Evolutionary conservation across 2,113 vertebrate genomes (phyloP).

Genomic region (Chloebia gouldiae): DNA sequence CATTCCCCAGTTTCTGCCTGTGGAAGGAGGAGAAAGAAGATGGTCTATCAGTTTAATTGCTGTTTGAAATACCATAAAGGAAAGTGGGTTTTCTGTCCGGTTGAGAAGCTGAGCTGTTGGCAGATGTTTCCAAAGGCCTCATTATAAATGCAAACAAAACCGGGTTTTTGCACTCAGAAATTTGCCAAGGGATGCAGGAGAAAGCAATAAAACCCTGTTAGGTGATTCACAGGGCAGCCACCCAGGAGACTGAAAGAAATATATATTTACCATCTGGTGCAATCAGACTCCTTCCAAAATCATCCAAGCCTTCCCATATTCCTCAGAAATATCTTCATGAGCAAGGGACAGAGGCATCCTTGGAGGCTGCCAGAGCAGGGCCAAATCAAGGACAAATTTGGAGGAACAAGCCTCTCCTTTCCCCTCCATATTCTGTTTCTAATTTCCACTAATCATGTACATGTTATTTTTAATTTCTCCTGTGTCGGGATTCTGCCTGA

Average conservation of each 20-base stretch:
- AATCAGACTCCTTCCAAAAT: background rate
- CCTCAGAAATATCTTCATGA: background rate
- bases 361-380: background rate
- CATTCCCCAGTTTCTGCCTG: background rate
- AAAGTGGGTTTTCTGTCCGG: background rate
- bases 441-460: background rate
- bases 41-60: background rate
- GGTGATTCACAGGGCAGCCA: conserved; percentile 27
- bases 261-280: conserved; percentile 28
- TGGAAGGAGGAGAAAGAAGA: background rate
- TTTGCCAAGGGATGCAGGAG: conserved; percentile 37
- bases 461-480: background rate
- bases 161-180: background rate
- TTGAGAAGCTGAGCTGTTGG: background rate
- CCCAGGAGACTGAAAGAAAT: background rate
- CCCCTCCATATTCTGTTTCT: background rate
- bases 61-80: background rate
- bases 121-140: conserved; percentile 22
- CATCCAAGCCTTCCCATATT: background rate
- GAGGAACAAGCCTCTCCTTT: background rate
- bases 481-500: background rate
- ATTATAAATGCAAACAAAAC: background rate
- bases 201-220: conserved; percentile 36
- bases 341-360: background rate
- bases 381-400: background rate